Evolutionary conservation across 2,113 vertebrate species (phyloP).

Genomic region (pig (Sus scrofa)): DNA sequence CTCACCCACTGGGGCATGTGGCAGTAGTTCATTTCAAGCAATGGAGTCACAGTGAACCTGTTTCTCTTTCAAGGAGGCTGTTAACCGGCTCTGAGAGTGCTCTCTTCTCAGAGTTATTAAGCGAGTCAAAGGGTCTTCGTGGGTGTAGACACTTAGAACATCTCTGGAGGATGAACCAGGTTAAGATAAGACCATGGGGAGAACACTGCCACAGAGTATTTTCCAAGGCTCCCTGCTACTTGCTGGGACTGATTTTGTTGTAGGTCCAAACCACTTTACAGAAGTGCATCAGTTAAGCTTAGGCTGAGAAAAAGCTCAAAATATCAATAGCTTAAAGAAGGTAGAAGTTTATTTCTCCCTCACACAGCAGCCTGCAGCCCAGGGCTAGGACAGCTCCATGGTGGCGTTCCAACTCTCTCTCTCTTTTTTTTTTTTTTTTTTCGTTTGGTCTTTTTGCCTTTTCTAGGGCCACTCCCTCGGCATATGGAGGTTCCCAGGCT

Average conservation of each 20-base stretch:
- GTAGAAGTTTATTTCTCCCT: not conserved
- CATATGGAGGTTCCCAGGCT: no score
- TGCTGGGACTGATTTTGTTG: not conserved
- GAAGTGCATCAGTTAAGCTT: not conserved
- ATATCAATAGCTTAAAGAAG: not conserved
- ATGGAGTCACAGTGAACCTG: not conserved
- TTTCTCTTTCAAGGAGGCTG: not conserved
- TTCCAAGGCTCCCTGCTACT: not conserved
- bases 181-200: not conserved
- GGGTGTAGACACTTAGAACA: not conserved
- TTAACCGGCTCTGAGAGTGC: not conserved
- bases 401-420: not conserved
- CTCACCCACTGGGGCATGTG: not conserved
- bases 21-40: not conserved
- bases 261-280: not conserved
- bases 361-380: not conserved
- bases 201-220: not conserved
- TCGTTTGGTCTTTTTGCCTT: no score
- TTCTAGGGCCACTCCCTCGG: no score
- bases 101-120: not conserved
- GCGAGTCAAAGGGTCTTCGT: not conserved
- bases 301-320: not conserved
- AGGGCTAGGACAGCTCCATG: not conserved
- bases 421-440: no score
- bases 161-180: not conserved